A percentile compares a stretch with the other conserved stretches of the same genome.
These are phyloP conservation scores for Anthophora plumipes DNA, from an alignment of 2,888 invertebrate species.

Conservation along the genomic window DNA sequence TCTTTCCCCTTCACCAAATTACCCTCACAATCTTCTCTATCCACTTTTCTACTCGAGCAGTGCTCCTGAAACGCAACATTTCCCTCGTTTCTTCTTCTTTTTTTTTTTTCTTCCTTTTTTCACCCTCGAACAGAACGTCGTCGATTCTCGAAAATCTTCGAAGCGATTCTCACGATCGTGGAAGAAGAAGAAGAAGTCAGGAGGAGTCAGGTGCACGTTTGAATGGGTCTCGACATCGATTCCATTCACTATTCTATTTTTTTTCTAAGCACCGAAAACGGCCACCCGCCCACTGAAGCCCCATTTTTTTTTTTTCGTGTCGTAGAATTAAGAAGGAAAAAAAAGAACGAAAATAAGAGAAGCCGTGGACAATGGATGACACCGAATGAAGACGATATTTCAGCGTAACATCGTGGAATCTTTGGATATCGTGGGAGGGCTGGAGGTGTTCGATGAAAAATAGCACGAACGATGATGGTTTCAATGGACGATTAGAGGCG, in stretches of 20 bases:
- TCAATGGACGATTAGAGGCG: neutral
- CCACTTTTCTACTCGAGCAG: constrained; percentile 3
- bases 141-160: constrained; percentile 44
- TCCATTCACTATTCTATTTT: constrained; percentile 65
- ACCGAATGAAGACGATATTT: constrained; percentile 27
- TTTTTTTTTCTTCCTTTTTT: neutral
- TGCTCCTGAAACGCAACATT: neutral
- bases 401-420: constrained; percentile 18
- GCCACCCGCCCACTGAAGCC: constrained; percentile 77
- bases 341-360: too few species aligned
- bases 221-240: constrained; percentile 68
- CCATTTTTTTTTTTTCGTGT: constrained; percentile 71
- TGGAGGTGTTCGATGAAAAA: neutral
- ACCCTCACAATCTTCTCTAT: neutral
- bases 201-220: constrained; percentile 74
- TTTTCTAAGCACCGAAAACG: constrained; percentile 30
- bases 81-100: neutral
- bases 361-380: constrained; percentile 8
- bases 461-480: neutral
- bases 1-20: neutral
- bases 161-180: constrained; percentile 75
- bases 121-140: neutral
- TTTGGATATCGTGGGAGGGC: constrained; percentile 15
- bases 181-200: constrained; percentile 25
- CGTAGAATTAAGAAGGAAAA: constrained; percentile 32